Evolutionary conservation across 2,888 invertebrate genomes (phyloP), one percentile per base, ranked within the genome.

Genomic region (Xestobium rufovillosum): DNA sequence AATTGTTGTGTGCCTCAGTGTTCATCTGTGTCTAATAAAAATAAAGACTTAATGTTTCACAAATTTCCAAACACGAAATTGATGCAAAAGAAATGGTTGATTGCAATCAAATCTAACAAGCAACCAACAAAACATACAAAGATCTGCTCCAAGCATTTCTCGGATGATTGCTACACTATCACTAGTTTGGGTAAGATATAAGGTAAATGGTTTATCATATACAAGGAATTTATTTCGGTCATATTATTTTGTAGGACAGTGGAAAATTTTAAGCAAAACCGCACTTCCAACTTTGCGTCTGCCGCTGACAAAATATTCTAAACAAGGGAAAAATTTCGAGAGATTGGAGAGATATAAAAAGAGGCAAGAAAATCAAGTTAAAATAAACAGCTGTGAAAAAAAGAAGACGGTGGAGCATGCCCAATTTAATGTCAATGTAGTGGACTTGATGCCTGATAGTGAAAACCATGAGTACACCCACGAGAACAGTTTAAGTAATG

Each of bases 71-170:
- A 19, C n/a, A 8, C 6, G 6, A 6, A 6, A 8, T 6, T n/a
- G n/a, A 19, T 19, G 23, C 23, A n/a, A 19, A 19, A 19, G n/a
- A 19, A 19, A n/a, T 19, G 23, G 23, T n/a, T n/a, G 23, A n/a
- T 19, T 19, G 23, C 23, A 19, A 19, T 19, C 6, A 19, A 19
- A 19, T 19, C 23, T 19, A n/a, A n/a, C 6, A 19, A 19, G 23
- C 6, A 19, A 19, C 23, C 23, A 8, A 8, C 23, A 6, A 19
- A 19, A 19, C n/a, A 19, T 19, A 19, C 23, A 19, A 19, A 19
- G 23, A 19, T 19, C 6, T 19, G 23, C n/a, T 19, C 23, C 23
- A 19, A 19, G n/a, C 23, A 19, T 19, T 19, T 19, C n/a, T 8
- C 23, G n/a, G 6, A 19, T 8, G 23, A 19, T n/a, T 8, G 23